Evolutionary conservation across 2,888 invertebrate species (phyloP), one percentile per base, ranked within the genome.

Genomic region (Dryobotodes eremita): DNA sequence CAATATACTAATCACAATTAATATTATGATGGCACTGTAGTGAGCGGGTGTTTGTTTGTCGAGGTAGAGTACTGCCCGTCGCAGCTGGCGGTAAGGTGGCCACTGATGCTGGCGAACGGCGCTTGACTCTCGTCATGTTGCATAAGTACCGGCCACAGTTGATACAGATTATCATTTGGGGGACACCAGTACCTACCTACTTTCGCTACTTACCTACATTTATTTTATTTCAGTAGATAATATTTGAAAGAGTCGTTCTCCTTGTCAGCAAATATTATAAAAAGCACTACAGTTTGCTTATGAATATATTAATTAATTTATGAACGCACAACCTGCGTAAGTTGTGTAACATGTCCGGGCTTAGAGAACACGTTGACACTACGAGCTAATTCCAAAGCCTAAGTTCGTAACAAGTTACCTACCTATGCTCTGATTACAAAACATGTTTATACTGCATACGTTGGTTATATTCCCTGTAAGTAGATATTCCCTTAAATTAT

Each of bases 161-260:
- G 95, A 96, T 96, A 95, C 95, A 95, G 96, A 96, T 96, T 95
- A 95, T 95, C 95, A 95, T 96, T 96, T 96, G 96, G 95, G 95
- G 96, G 96, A 95, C 96, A 95, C 94, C 90, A 90, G 93, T 93
- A 96, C 89, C 90, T 93, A 96, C 90, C 90, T 91, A 92, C 96
- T 96, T 96, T 96, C 96, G 96, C 96, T 95, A 92, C 92, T 93
- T 90, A 90, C 90, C 90, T 90, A 90, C 90, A 88, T 90, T 87
- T 84, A 87, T 89, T 89, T 88, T 80, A 87, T 86, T 90, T 88
- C 87, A 84, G 80, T 81, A 74, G 55, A 57, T 79, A 79, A 65
- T 20, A 80, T 86, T 84, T 80, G 61, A 84, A 84, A 83, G 79
- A 89, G 80, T 85, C 62, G 86, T 82, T 88, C 77, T 77, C 89